A percentile compares a stretch with the other conserved stretches of the same genome.
These are phyloP conservation scores for Halictus quadricinctus DNA, from an alignment of 2,888 invertebrate species.

Conservation along the genomic window DNA sequence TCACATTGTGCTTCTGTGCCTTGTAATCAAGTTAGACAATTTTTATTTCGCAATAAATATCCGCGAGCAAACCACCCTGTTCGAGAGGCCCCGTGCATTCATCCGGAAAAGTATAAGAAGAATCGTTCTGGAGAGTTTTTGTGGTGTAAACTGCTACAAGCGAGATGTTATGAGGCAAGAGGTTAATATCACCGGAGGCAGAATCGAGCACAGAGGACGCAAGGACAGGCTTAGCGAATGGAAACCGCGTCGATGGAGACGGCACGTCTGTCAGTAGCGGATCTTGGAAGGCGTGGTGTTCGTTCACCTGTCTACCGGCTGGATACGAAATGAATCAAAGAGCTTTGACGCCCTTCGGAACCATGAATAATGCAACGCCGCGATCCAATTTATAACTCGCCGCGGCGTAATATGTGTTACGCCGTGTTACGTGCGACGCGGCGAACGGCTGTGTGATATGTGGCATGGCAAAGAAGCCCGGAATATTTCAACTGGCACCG, in stretches of 20 bases:
- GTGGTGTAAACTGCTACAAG: background rate
- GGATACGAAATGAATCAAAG: slow-evolving; percentile 76
- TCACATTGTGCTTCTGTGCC: background rate
- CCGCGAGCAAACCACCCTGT: background rate
- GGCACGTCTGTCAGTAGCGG: slow-evolving; percentile 55
- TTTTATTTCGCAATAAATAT: background rate
- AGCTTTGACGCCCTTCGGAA: slow-evolving; percentile 74
- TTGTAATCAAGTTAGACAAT: background rate
- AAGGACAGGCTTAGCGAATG: slow-evolving; percentile 8
- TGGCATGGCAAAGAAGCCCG: slow-evolving; percentile 64
- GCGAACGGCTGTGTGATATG: slow-evolving; percentile 55
- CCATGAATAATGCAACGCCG: slow-evolving; percentile 75
- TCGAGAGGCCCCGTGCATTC: background rate
- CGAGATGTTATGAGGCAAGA: background rate
- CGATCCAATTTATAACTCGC: slow-evolving; percentile 76
- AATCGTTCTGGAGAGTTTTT: background rate
- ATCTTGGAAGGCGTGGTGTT: slow-evolving; percentile 58
- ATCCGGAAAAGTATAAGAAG: background rate
- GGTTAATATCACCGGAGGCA: background rate
- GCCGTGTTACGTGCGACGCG: slow-evolving; percentile 63
- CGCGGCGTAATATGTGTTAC: slow-evolving; percentile 73
- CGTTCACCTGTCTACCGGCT: slow-evolving; percentile 64
- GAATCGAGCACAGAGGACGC: background rate
- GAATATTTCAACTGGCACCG: slow-evolving; percentile 60
- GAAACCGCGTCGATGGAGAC: slow-evolving; percentile 46